Evolutionary conservation across 1,140 invertebrate species (phyloP).

Genomic region (fruit fly (Drosophila melanogaster)): DNA sequence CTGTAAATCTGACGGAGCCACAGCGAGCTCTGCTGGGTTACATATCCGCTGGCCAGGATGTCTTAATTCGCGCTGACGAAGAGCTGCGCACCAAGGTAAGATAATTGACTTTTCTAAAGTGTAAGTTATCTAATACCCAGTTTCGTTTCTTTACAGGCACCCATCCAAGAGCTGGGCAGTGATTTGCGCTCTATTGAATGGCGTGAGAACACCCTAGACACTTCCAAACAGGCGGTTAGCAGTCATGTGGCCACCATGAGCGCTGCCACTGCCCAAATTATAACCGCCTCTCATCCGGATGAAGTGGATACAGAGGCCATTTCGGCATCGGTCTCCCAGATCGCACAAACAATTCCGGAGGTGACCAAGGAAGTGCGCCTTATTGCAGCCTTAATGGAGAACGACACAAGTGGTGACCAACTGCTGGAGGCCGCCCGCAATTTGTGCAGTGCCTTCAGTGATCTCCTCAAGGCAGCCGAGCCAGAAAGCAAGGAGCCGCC

Average conservation of each 20-base stretch:
- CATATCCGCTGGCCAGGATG: conserved; percentile 93
- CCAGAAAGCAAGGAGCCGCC: conserved; percentile 96
- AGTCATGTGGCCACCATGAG: conserved; percentile 99
- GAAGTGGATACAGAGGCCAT: conserved; percentile 97
- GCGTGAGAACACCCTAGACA: conserved; percentile 97
- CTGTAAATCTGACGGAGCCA: conserved; percentile 92
- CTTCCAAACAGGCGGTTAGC: conserved; percentile 97
- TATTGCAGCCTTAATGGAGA: conserved; percentile 97
- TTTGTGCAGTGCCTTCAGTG: conserved; percentile 96
- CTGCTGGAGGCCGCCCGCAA: conserved; percentile 96
- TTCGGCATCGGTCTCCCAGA: conserved; percentile 98
- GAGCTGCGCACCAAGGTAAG: conserved; percentile 88
- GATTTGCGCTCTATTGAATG: conserved; percentile 95
- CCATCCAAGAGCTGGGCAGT: conserved; percentile 89
- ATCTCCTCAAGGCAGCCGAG: conserved; percentile 96
- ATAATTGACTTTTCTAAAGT: neutral
- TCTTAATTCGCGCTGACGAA: conserved; percentile 94
- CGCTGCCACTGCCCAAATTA: conserved; percentile 98
- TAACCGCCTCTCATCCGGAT: conserved; percentile 91
- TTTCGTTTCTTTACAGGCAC: conserved; percentile 85
- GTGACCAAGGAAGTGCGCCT: conserved; percentile 97
- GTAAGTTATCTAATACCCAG: neutral
- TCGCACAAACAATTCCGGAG: conserved; percentile 97
- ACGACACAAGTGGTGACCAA: conserved; percentile 91
- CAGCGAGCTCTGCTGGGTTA: conserved; percentile 96